Percentiles rank a stretch among this genome's conserved stretches.
Evolutionary conservation across 23 tunicate genomes (phyloP).

Genomic region (Diplosoma virens): DNA sequence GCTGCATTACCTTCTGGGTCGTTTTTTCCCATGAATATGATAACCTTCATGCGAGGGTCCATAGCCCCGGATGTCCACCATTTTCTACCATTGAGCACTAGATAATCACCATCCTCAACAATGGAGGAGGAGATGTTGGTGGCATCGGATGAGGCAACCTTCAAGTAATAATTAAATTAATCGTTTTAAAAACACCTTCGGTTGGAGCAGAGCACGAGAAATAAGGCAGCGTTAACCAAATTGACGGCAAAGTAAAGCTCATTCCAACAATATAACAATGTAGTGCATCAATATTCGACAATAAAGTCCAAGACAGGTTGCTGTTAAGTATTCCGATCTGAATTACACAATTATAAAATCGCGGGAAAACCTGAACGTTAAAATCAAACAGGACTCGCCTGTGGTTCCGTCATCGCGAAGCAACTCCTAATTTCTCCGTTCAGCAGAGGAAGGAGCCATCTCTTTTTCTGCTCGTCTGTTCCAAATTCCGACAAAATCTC

Average conservation of each 20-base stretch:
- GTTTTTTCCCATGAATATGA: constrained; percentile 85
- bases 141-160: constrained; percentile 96
- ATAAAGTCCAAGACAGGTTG: too few relatives aligned
- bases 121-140: constrained; percentile 82
- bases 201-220: too few relatives aligned
- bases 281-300: too few relatives aligned
- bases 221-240: too few relatives aligned
- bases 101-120: constrained; percentile 57
- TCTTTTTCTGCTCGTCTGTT: constrained; percentile 65
- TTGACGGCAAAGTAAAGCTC: too few relatives aligned
- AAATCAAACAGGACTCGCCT: too few relatives aligned
- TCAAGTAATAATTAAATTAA: too few relatives aligned
- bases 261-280: too few relatives aligned
- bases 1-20: constrained; percentile 27
- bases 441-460: constrained; percentile 70
- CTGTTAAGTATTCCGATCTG: too few relatives aligned
- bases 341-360: too few relatives aligned
- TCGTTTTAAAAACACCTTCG: too few relatives aligned
- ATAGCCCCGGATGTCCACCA: constrained; percentile 94
- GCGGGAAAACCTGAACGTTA: too few relatives aligned
- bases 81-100: constrained; percentile 80
- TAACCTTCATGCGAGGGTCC: constrained; percentile 73
- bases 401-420: constrained; percentile 93
- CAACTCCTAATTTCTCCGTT: constrained; percentile 74
- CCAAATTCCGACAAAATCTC: constrained; percentile 80